These are phyloP conservation scores for Napeogenes sylphis DNA, from an alignment of 2,888 invertebrate species.

Conservation along the genomic window DNA sequence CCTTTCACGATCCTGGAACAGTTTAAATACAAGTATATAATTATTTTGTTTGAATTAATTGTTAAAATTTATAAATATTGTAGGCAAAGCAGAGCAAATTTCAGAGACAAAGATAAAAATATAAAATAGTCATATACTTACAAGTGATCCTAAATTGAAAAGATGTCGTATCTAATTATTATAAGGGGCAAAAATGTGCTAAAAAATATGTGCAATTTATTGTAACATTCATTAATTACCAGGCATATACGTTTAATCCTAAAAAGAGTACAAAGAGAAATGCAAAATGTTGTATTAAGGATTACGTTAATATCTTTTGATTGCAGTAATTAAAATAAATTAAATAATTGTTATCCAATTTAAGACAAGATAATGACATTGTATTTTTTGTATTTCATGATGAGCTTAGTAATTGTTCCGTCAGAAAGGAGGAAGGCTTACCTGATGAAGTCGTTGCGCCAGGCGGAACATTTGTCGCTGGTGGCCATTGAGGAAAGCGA, in stretches of 20 bases:
- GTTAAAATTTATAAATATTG: conserved; percentile 25
- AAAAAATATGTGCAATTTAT: conserved; percentile 19
- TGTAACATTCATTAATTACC: conserved; percentile 23
- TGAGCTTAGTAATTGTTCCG: background rate
- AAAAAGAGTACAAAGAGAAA: conserved; percentile 1
- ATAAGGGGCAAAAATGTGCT: background rate
- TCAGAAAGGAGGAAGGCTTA: conserved; percentile 42
- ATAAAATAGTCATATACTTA: conserved; percentile 26
- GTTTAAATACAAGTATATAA: too few relatives aligned
- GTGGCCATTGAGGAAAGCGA: conserved; percentile 64
- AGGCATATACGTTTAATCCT: conserved; percentile 9
- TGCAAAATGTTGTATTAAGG: background rate
- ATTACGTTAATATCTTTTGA: too few relatives aligned
- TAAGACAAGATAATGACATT: background rate
- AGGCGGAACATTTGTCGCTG: conserved; percentile 63
- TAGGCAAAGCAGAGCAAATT: conserved; percentile 42
- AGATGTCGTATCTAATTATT: conserved; percentile 3
- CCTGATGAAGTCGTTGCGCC: conserved; percentile 70
- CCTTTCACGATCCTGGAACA: conserved; percentile 93
- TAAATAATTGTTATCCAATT: too few relatives aligned
- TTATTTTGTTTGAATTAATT: background rate
- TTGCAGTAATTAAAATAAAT: too few relatives aligned
- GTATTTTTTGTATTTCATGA: background rate
- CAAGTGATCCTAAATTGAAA: conserved; percentile 16
- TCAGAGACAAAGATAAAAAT: conserved; percentile 19